Evolutionary conservation across 1,140 invertebrate species (phyloP).

Genomic region (Whitmania pigra): DNA sequence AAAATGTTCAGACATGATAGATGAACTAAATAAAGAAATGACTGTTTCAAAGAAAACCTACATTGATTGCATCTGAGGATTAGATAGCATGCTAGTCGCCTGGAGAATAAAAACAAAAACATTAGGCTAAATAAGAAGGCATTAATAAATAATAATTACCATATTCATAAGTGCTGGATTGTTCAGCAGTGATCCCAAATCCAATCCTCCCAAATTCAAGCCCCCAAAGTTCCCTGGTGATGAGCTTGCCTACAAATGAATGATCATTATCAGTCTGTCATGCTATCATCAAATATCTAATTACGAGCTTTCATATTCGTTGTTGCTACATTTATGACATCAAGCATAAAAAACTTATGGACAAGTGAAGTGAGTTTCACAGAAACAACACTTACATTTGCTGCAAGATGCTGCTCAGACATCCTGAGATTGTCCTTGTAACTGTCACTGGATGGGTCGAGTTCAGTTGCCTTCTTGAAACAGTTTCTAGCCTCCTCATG

Average conservation of each 20-base stretch:
- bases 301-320: too few species aligned
- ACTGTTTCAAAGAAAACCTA: conserved; percentile 27
- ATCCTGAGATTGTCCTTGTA: conserved; percentile 23
- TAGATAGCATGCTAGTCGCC: conserved; percentile 38
- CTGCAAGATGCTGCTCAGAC: conserved; percentile 18
- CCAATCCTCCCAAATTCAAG: conserved; percentile 30
- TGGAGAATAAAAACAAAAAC: conserved; percentile 26
- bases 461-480: conserved; percentile 22
- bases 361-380: not conserved
- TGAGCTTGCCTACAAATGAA: not conserved
- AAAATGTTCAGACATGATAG: conserved; percentile 32
- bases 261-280: too few species aligned
- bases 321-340: too few species aligned
- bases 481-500: conserved; percentile 22
- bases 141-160: conserved; percentile 29
- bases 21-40: conserved; percentile 6
- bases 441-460: conserved; percentile 24
- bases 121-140: conserved; percentile 15
- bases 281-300: too few species aligned
- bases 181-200: conserved; percentile 32
- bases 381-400: not conserved
- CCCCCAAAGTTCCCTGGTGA: conserved; percentile 23
- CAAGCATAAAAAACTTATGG: not conserved
- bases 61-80: conserved; percentile 41
- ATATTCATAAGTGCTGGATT: conserved; percentile 39